A percentile compares a stretch with the other conserved stretches of the same genome.
phyloP scores from a whole-genome alignment of 2,888 invertebrate genomes.

The Cacoxenus indagator region DNA sequence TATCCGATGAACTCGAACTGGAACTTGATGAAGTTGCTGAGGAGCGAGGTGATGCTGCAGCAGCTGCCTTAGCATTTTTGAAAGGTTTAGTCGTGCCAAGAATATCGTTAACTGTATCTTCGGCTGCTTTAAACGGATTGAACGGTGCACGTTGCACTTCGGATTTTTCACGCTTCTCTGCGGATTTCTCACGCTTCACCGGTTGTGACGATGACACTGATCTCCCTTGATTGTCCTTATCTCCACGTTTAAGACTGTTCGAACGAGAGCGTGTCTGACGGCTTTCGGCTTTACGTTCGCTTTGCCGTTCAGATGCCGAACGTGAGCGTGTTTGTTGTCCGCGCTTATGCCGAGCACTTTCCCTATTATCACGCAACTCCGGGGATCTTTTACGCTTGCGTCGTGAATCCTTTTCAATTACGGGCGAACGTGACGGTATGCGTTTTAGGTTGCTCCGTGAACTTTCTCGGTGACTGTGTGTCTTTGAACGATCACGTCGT shows the following conservation, averaged over 20 bases:
- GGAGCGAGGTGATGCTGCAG: too few species aligned
- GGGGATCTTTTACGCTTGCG: neutral
- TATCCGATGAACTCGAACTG: slow-evolving; percentile 40
- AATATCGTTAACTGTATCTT: slow-evolving; percentile 52
- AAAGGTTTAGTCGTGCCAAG: slow-evolving; percentile 49
- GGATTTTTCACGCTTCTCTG: slow-evolving; percentile 23
- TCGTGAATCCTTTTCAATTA: neutral
- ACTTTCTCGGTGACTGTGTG: slow-evolving; percentile 21
- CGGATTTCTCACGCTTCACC: slow-evolving; percentile 25
- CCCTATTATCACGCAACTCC: neutral
- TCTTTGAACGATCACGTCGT: slow-evolving; percentile 29
- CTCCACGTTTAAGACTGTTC: neutral
- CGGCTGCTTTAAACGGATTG: slow-evolving; percentile 59
- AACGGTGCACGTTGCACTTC: slow-evolving; percentile 40
- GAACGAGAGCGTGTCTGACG: neutral
- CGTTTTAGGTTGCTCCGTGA: slow-evolving; percentile 25
- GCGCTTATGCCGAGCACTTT: neutral
- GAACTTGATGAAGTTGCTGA: slow-evolving; percentile 37
- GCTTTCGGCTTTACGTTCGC: neutral
- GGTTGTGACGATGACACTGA: slow-evolving; percentile 3
- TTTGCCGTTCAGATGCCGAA: neutral
- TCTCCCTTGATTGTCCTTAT: neutral
- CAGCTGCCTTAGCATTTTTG: slow-evolving; percentile 23
- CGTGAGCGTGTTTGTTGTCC: neutral
- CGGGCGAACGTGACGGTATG: slow-evolving; percentile 21